Evolutionary conservation across 2,888 invertebrate species (phyloP), one percentile per base, ranked within the genome.

Genomic region (Brachynemurus nebulosus): DNA sequence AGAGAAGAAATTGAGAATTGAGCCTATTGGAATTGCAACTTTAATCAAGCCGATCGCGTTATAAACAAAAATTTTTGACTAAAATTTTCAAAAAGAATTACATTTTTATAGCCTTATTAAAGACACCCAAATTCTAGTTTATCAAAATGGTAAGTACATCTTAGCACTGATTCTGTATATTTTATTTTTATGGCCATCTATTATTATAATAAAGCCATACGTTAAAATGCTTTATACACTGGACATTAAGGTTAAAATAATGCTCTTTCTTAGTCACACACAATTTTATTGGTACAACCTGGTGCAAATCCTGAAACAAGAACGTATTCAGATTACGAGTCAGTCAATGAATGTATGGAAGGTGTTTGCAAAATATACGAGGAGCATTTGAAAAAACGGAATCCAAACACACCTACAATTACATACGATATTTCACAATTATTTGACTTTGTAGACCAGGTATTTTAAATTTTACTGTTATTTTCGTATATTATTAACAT

Each of bases 321-420:
- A 50, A 97, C 97, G 0, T 98, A 96, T 65, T 92, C 92, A 0
- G 98, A 98, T 64, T 98, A 96, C 59, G 97, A 99, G 62, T 90
- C 92, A 48, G 86, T 96, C 7, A 96, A 95, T 57, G 96, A 96
- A 58, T 95, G 95, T 60, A 86, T 97, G 84, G 96, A 97, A 70
- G 95, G 93, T 25, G 93, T 99, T 9, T 98, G 98, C 63, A 96
- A 96, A 69, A 97, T 98, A 51, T 98, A 93, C 60, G 98, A 99
- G 60, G 97, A 98, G 59, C 97, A 98, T 65, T 67, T 98, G 53
- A 98, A 98, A 62, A 74, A 89, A 47, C 76, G 88, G 57, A 95
- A 97, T 61, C 97, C 98, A 1, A 86, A 91, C 59, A 89, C 90
- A 12, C 91, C 93, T 1, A 91, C 91, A 2, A 98, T 98, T 49